Conservation (phyloP, 2,797 vertebrate species). For the Pseudochirops corinnae region DNA sequence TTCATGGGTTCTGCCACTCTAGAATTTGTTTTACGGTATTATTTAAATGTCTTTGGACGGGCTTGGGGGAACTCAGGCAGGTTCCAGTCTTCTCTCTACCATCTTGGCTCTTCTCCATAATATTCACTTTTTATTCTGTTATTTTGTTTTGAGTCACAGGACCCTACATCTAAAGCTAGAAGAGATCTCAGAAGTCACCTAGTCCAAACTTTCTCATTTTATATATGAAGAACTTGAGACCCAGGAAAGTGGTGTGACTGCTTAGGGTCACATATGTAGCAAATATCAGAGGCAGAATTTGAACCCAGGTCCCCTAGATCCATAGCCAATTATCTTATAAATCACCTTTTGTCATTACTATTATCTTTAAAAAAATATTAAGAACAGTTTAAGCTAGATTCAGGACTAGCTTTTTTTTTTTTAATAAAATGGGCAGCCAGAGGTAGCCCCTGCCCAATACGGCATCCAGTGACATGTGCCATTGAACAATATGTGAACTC, state of each 20-base stretch:
- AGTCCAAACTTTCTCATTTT: not conserved
- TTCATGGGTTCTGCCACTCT: too few relatives aligned
- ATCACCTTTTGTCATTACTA: not conserved
- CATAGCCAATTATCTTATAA: not conserved
- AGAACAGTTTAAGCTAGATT: not conserved
- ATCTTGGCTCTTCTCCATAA: not conserved
- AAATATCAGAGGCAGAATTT: not conserved
- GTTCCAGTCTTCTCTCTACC: too few relatives aligned
- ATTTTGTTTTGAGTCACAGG: not conserved
- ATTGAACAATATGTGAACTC: not conserved
- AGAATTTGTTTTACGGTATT: too few relatives aligned
- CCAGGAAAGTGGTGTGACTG: not conserved
- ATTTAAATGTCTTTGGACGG: too few relatives aligned
- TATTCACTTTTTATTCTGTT: not conserved
- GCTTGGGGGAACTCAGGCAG: too few relatives aligned
- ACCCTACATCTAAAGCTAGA: not conserved
- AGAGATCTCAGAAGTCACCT: not conserved
- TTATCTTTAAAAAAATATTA: constrained; percentile 9
- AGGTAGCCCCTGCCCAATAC: not conserved
- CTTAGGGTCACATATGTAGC: not conserved
- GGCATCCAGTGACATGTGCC: not conserved
- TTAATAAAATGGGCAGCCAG: not conserved
- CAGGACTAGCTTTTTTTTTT: not conserved
- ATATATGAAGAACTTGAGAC: not conserved
- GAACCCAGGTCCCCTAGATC: not conserved